Conservation (phyloP, 2,113 vertebrate species). For the Otolemur garnettii region DNA sequence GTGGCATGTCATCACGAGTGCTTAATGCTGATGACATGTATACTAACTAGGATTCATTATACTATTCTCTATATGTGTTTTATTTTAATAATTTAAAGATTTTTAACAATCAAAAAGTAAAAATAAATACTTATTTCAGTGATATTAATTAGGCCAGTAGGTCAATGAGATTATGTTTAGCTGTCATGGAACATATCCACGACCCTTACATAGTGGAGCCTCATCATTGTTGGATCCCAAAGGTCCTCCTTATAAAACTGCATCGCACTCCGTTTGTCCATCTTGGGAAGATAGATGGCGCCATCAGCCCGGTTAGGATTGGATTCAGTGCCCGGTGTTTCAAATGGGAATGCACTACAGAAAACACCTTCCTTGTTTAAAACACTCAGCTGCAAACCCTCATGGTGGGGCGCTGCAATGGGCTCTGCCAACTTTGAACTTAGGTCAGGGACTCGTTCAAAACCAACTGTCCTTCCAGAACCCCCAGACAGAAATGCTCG, state of each 20-base stretch:
- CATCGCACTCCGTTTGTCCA: background rate
- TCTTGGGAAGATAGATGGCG: constrained; percentile 10
- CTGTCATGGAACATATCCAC: background rate
- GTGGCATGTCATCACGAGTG: background rate
- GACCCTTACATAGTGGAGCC: background rate
- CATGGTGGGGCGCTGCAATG: background rate
- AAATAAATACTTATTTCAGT: background rate
- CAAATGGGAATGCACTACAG: background rate
- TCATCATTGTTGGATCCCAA: background rate
- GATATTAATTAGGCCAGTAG: background rate
- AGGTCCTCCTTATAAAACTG: background rate
- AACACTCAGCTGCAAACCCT: background rate
- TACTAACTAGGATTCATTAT: background rate
- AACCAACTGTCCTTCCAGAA: constrained; percentile 41
- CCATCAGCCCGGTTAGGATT: background rate
- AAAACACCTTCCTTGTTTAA: background rate
- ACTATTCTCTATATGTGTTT: background rate
- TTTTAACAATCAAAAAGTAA: background rate
- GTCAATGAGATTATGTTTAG: background rate
- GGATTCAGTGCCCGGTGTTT: background rate
- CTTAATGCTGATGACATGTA: background rate
- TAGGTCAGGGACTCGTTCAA: background rate
- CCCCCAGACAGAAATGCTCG: background rate
- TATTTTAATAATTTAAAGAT: background rate
- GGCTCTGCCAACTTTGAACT: background rate